Evolutionary conservation across 2,888 invertebrate genomes (phyloP), one percentile per base, ranked within the genome.

Genomic region (Synergus umbraculus): DNA sequence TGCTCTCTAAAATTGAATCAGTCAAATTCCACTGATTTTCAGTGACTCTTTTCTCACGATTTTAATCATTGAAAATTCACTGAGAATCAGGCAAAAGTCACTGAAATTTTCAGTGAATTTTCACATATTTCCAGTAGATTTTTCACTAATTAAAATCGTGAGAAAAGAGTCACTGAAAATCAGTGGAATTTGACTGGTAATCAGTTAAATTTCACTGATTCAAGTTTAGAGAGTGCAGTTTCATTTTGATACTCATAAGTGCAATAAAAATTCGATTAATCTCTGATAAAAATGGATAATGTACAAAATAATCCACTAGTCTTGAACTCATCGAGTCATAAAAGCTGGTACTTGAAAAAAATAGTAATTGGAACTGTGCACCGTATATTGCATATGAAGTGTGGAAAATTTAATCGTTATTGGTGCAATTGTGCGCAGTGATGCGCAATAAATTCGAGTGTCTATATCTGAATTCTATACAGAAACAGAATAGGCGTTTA

Each of bases 371-470:
- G 37, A 73, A 73, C 37, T 58, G 69, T 54, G 73, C 54, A 73
- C 54, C 37, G 49, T 37, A 73, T 73, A 73, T 73, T 54, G 73
- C 73, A 49, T 73, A 73, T 73, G 54, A 73, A 73, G 73, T 73
- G 37, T 49, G 54, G 54, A 41, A 29, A 73, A 54, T 49, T 65
- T 73, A 54, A 54, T 73, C 73, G 73, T 58, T 73, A 73, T 73
- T 73, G 54, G 37, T 41, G 37, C n/a, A 15, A 73, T 73, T 73
- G 37, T 58, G 54, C 15, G 54, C 73, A 73, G 73, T 73, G 73
- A 73, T 73, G 73, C 54, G 37, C 54, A 41, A 73, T 54, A n/a
- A 58, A 69, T 44, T 69, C 49, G 15, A 69, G 29, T 69, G 69
- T 46, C 49, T 29, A 69, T 69, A 69, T 69, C 46, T 49, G 29